These are phyloP conservation scores for Drosophila neonasuta DNA, from an alignment of 2,888 invertebrate genomes.

Conservation along the genomic window DNA sequence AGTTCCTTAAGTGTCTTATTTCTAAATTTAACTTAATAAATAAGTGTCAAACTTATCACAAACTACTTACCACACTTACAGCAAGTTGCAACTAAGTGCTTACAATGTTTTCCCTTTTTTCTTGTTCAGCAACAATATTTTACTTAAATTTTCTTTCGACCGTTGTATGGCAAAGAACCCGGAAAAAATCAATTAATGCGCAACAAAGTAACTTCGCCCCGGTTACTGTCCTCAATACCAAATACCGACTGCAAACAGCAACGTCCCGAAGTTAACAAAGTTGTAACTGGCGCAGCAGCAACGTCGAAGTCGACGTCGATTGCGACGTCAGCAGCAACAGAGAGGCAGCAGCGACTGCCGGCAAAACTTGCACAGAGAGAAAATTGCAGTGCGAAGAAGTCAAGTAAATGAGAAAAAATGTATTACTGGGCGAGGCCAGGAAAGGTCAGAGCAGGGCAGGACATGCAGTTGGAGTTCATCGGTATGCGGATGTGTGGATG, in stretches of 20 bases:
- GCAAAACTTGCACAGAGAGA: slow-evolving; percentile 57
- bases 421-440: slow-evolving; percentile 39
- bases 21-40: no score
- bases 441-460: background rate
- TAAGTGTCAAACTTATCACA: no score
- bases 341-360: slow-evolving; percentile 44
- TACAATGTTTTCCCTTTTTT: slow-evolving; percentile 3
- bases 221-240: slow-evolving; percentile 78
- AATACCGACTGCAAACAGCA: slow-evolving; percentile 69
- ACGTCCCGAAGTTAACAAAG: slow-evolving; percentile 76
- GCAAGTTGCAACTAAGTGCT: background rate
- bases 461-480: slow-evolving; percentile 31
- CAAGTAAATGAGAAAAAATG: slow-evolving; percentile 52
- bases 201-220: slow-evolving; percentile 78
- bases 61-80: slow-evolving; percentile 4
- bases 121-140: slow-evolving; percentile 6
- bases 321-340: slow-evolving; percentile 1
- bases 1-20: no score
- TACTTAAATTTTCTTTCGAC: slow-evolving; percentile 16
- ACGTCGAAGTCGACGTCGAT: slow-evolving; percentile 6
- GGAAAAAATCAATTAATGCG: slow-evolving; percentile 77
- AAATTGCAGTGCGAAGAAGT: slow-evolving; percentile 23
- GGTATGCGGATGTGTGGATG: slow-evolving; percentile 43
- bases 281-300: slow-evolving; percentile 59
- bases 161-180: slow-evolving; percentile 24